Evolutionary conservation across 2,797 vertebrate species (phyloP).

Genomic region (Onychomys arenicola): DNA sequence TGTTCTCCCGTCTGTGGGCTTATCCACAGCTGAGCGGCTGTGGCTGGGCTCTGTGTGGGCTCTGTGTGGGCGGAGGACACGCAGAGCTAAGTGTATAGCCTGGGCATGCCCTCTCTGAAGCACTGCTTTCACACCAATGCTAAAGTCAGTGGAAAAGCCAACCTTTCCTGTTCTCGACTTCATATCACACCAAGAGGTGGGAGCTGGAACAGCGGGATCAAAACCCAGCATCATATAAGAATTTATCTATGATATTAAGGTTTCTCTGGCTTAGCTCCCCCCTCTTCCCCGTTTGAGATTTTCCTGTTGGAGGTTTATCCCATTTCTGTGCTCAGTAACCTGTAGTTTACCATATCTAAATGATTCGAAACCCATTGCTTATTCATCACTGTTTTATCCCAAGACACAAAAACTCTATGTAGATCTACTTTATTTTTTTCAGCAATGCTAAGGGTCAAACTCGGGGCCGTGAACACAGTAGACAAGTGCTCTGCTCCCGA

Average conservation of each 20-base stretch:
- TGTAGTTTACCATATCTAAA: not conserved
- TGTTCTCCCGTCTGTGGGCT: not conserved
- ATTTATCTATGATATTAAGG: not conserved
- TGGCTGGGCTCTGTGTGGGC: fast-evolving
- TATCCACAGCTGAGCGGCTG: not conserved
- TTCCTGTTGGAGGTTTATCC: not conserved
- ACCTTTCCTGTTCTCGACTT: not conserved
- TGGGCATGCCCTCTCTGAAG: not conserved
- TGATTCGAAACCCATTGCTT: not conserved
- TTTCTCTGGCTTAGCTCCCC: not conserved
- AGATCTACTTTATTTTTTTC: not conserved
- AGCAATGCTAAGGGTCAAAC: not conserved
- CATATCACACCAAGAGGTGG: not conserved
- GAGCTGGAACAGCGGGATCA: not conserved
- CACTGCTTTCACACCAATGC: not conserved
- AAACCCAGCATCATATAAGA: not conserved
- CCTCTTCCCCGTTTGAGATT: not conserved
- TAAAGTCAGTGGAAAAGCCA: not conserved
- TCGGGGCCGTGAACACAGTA: too few relatives aligned
- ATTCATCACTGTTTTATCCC: not conserved
- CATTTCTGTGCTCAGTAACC: slow-evolving; percentile 6
- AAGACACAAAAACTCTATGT: not conserved
- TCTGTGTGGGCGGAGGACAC: fast-evolving
- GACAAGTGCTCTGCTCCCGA: not conserved
- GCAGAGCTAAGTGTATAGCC: fast-evolving